These are phyloP conservation scores for Diachasmimorpha longicaudata DNA, from an alignment of 1,140 invertebrate genomes.

Conservation along the genomic window DNA sequence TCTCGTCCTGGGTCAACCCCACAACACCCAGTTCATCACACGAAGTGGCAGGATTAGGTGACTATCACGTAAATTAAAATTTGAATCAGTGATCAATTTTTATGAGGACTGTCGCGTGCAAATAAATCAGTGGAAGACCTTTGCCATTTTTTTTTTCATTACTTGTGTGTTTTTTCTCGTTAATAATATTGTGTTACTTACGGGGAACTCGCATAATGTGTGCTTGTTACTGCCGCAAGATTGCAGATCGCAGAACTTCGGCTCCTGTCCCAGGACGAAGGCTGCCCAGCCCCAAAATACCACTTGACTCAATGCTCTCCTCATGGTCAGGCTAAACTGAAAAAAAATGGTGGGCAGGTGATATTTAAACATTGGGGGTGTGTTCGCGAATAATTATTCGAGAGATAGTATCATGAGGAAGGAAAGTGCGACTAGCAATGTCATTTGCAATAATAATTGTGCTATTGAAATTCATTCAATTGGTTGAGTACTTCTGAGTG, in stretches of 20 bases:
- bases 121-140: too few species aligned
- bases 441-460: neutral
- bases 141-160: too few species aligned
- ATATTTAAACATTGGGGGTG: too few species aligned
- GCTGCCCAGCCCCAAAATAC: neutral
- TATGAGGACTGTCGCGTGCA: too few species aligned
- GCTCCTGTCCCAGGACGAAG: neutral
- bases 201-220: neutral
- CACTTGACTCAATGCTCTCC: neutral
- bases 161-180: neutral
- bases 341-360: neutral
- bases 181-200: neutral
- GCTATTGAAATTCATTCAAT: neutral
- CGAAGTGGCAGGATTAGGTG: neutral
- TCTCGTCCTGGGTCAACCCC: conserved; percentile 27
- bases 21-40: neutral
- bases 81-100: too few species aligned
- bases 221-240: neutral
- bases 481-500: neutral
- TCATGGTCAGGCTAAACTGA: neutral
- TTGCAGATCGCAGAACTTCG: neutral
- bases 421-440: too few species aligned
- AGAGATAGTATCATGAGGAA: too few species aligned
- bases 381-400: too few species aligned
- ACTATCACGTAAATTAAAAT: neutral